Evolutionary conservation across 1,140 invertebrate species (phyloP).

Genomic region (Calliphora vicina): DNA sequence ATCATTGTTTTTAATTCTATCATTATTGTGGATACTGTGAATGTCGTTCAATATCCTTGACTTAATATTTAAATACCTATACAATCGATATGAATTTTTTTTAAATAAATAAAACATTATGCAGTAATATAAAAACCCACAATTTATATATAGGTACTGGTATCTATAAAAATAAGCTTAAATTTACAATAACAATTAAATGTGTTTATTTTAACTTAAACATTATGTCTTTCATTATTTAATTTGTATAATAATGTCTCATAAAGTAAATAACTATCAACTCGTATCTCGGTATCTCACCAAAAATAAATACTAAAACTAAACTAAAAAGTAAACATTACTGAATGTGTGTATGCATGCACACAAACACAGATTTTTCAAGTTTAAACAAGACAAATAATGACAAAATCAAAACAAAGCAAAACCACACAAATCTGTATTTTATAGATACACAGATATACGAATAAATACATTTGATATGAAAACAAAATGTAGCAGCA

Average conservation of each 20-base stretch:
- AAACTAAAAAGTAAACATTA: not conserved
- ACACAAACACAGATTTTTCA: not conserved
- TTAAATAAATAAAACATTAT: too few relatives aligned
- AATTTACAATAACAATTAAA: too few relatives aligned
- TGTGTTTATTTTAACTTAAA: too few relatives aligned
- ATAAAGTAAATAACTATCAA: not conserved
- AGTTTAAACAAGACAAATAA: slow-evolving; percentile 7
- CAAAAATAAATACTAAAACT: not conserved
- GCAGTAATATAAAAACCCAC: not conserved
- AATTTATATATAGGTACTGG: not conserved
- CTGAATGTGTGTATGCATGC: not conserved
- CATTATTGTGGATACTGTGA: too few relatives aligned
- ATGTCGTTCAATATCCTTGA: too few relatives aligned
- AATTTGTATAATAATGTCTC: not conserved
- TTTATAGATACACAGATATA: not conserved
- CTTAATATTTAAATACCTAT: too few relatives aligned
- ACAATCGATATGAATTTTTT: too few relatives aligned
- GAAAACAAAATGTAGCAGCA: not conserved
- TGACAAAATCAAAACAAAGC: not conserved
- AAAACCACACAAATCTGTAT: not conserved
- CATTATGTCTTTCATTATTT: not conserved
- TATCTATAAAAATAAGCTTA: too few relatives aligned
- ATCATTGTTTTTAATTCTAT: too few relatives aligned
- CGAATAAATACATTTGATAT: too few relatives aligned
- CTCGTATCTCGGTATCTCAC: not conserved